Evolutionary conservation across 2,888 invertebrate genomes (phyloP).

Genomic region (Gryllus longicercus): DNA sequence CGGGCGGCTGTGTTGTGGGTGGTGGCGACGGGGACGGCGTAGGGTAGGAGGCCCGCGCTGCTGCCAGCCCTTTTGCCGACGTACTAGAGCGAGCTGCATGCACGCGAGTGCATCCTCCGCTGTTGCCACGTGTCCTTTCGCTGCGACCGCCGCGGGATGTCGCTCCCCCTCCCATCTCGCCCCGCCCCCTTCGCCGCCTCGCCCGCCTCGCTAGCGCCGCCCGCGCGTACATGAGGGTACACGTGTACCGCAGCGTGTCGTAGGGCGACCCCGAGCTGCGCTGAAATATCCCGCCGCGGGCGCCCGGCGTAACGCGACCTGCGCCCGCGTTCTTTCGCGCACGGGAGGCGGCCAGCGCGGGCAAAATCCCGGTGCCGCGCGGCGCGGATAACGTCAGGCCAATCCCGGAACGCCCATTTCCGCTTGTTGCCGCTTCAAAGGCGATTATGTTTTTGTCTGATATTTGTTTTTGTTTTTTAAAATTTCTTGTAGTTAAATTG

Average conservation of each 20-base stretch:
- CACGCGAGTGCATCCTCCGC: slow-evolving; percentile 17
- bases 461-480: too few relatives aligned
- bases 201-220: background rate
- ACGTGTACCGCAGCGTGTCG: slow-evolving; percentile 7
- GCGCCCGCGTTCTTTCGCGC: background rate
- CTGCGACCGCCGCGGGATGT: background rate
- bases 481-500: too few relatives aligned
- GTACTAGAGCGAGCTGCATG: slow-evolving; percentile 6
- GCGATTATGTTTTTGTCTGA: too few relatives aligned
- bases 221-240: slow-evolving; percentile 17
- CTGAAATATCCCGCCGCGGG: slow-evolving; percentile 3
- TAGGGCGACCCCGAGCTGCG: background rate
- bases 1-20: background rate
- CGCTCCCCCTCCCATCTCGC: background rate
- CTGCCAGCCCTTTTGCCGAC: slow-evolving; percentile 5
- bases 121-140: background rate
- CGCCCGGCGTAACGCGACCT: background rate
- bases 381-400: too few relatives aligned
- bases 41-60: background rate
- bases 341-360: background rate
- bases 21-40: background rate
- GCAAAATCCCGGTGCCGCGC: too few relatives aligned
- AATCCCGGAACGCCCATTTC: too few relatives aligned
- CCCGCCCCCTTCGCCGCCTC: background rate
- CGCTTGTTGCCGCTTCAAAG: too few relatives aligned